Evolutionary conservation across 2,888 invertebrate species (phyloP).

Genomic region (Sinhomidia bicolor): DNA sequence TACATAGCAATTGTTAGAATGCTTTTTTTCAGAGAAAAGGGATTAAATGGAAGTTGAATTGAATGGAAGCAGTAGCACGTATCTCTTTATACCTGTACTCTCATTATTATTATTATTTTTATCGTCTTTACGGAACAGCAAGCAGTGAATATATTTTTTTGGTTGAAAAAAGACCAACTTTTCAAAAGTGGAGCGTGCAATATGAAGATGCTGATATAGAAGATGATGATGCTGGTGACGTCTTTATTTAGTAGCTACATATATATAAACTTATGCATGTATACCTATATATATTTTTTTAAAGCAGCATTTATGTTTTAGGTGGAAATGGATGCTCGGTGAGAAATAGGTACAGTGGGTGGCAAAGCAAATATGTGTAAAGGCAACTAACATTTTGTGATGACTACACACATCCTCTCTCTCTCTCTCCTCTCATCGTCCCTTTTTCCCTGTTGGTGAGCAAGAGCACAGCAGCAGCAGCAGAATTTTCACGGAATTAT

Average conservation of each 20-base stretch:
- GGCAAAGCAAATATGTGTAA: slow-evolving; percentile 1
- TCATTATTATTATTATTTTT: too few relatives aligned
- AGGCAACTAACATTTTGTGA: background rate
- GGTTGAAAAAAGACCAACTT: background rate
- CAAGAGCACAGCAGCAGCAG: background rate
- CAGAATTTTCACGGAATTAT: slow-evolving; percentile 1
- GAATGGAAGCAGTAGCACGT: too few relatives aligned
- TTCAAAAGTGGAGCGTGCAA: background rate
- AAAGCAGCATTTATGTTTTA: background rate
- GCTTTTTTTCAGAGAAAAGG: too few relatives aligned
- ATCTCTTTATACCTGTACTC: too few relatives aligned
- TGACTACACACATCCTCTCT: background rate
- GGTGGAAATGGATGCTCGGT: background rate
- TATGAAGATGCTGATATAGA: background rate
- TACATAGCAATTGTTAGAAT: too few relatives aligned
- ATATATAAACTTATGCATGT: too few relatives aligned
- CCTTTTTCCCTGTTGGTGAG: too few relatives aligned
- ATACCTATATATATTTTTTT: too few relatives aligned
- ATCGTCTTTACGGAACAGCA: too few relatives aligned
- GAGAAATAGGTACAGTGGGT: background rate
- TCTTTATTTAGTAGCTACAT: background rate
- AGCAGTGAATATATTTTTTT: too few relatives aligned
- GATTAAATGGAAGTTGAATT: too few relatives aligned
- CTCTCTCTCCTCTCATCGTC: too few relatives aligned
- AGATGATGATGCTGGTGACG: background rate